Percentiles rank a stretch among this genome's conserved stretches.
Conservation (phyloP, 2,888 invertebrate species). For the Drosophila pseudotakahashii region DNA sequence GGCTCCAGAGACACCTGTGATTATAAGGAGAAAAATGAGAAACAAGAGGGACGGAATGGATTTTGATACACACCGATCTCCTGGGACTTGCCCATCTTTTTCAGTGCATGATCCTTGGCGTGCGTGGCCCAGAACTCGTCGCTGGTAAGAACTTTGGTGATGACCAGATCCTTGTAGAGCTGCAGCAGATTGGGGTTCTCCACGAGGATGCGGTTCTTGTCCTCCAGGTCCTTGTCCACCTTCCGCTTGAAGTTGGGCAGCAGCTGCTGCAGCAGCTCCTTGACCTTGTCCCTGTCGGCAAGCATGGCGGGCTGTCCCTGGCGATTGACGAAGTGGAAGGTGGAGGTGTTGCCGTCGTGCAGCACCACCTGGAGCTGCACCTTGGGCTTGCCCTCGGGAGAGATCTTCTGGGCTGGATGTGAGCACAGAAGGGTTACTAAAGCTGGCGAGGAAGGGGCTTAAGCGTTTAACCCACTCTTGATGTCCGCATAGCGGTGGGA, state of each 20-base stretch:
- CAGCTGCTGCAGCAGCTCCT: conserved; percentile 94
- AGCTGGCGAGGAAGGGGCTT: background rate
- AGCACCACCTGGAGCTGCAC: conserved; percentile 98
- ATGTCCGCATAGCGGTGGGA: conserved; percentile 98
- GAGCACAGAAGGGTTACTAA: background rate
- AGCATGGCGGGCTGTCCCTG: conserved; percentile 92
- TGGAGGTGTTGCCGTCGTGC: conserved; percentile 96
- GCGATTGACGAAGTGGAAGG: conserved; percentile 98
- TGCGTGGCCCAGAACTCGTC: conserved; percentile 99
- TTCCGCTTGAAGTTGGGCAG: conserved; percentile 97
- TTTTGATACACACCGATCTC: conserved; percentile 88
- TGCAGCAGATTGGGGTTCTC: conserved; percentile 96
- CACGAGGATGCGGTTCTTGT: conserved; percentile 94
- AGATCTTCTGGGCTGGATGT: conserved; percentile 96
- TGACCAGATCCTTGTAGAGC: conserved; percentile 98
- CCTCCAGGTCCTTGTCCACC: conserved; percentile 94
- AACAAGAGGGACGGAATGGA: background rate
- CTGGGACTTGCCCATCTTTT: conserved; percentile 90
- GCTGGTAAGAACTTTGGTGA: conserved; percentile 96
- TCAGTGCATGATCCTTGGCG: conserved; percentile 90
- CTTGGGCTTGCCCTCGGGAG: conserved; percentile 98
- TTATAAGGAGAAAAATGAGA: background rate
- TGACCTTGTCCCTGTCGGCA: conserved; percentile 96
- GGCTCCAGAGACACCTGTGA: conserved; percentile 89
- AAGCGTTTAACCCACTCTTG: conserved; percentile 88